Percentiles rank a stretch among this genome's conserved stretches.
Evolutionary conservation across 1,140 invertebrate genomes (phyloP).

Genomic region (Pteromalus puparum): DNA sequence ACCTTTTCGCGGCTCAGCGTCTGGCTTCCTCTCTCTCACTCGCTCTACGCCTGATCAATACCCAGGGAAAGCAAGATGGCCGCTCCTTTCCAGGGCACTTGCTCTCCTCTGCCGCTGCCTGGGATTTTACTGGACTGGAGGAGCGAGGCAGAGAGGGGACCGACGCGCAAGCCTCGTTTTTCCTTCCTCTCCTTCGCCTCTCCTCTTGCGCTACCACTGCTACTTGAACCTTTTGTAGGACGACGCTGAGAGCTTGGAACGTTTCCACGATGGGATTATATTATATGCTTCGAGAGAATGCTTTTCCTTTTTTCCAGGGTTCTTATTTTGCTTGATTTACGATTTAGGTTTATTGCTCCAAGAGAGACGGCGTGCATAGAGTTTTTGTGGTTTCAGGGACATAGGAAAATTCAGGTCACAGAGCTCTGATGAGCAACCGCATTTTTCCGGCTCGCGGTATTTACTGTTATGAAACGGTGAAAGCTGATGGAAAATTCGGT

Average conservation of each 20-base stretch:
- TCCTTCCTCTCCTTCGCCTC: conserved; percentile 36
- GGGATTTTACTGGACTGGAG: conserved; percentile 66
- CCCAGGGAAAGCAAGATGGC: conserved; percentile 75
- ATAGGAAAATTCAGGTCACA: not conserved
- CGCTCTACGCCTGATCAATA: conserved; percentile 69
- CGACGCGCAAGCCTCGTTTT: conserved; percentile 40
- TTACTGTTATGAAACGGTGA: conserved; percentile 4
- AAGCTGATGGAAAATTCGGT: not conserved
- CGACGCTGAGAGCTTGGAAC: conserved; percentile 5
- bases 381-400: not conserved
- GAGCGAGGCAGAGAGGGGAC: conserved; percentile 50
- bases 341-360: conserved; percentile 1
- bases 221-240: conserved; percentile 52
- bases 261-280: not conserved
- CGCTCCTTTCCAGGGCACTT: conserved; percentile 71
- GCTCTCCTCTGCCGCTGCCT: conserved; percentile 57
- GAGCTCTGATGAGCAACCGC: not conserved
- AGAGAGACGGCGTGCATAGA: not conserved
- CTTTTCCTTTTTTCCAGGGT: not conserved
- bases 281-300: not conserved
- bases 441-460: not conserved
- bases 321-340: conserved; percentile 3
- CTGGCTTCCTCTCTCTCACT: conserved; percentile 29
- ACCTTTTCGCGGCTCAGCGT: conserved; percentile 57
- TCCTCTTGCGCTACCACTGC: conserved; percentile 6